Percentiles rank a stretch among this genome's conserved stretches.
These are phyloP conservation scores for Psilopogon haemacephalus DNA, from an alignment of 2,113 vertebrate species.

Conservation along the genomic window DNA sequence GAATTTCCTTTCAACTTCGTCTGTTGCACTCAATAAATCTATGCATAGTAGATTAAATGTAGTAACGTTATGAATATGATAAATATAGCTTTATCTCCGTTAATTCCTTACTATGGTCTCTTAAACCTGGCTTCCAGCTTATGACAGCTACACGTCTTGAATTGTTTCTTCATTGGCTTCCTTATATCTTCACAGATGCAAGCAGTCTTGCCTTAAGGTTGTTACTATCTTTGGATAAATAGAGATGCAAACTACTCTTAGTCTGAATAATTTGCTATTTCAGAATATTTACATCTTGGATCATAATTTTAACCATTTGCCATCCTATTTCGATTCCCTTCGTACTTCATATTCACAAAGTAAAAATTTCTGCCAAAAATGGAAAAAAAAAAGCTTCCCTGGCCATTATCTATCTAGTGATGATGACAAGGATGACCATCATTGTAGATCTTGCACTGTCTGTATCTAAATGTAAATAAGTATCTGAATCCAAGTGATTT, in stretches of 20 bases:
- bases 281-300: background rate
- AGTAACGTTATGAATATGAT: background rate
- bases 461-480: background rate
- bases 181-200: background rate
- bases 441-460: background rate
- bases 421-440: accelerated
- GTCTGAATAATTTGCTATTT: background rate
- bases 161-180: background rate
- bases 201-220: background rate
- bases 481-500: background rate
- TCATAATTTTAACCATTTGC: background rate
- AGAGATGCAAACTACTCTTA: background rate
- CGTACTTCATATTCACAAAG: background rate
- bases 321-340: background rate
- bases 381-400: background rate
- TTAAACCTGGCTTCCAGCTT: background rate
- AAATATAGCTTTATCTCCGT: background rate
- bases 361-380: background rate
- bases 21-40: background rate
- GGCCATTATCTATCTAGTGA: background rate
- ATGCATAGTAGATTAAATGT: background rate
- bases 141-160: background rate
- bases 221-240: background rate
- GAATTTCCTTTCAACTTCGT: background rate
- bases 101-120: background rate